These are phyloP conservation scores for Cryptotermes secundus DNA, from an alignment of 1,140 invertebrate species.

Conservation along the genomic window DNA sequence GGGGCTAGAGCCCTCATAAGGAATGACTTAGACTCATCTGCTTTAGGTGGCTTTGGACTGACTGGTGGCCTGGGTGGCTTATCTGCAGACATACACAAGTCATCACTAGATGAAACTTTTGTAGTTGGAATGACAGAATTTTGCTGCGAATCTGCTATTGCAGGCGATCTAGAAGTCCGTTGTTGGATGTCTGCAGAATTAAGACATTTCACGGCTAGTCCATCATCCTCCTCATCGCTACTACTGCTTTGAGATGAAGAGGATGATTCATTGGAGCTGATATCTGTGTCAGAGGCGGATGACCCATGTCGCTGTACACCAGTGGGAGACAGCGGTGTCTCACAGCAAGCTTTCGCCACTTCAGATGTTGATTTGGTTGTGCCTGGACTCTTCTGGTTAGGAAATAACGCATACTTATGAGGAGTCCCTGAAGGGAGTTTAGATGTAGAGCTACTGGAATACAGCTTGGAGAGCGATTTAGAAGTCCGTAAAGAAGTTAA, in stretches of 20 bases:
- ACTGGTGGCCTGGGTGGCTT: conserved; percentile 56
- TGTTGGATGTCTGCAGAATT: not conserved
- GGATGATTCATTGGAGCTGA: not conserved
- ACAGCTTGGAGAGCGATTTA: not conserved
- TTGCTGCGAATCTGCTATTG: not conserved
- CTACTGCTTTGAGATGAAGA: not conserved
- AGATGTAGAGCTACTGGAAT: not conserved
- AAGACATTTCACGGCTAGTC: not conserved
- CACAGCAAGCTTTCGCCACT: not conserved
- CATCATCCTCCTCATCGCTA: not conserved
- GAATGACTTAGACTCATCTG: conserved; percentile 69
- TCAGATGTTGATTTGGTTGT: not conserved
- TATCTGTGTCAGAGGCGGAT: not conserved
- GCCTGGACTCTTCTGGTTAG: not conserved
- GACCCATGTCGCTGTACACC: not conserved
- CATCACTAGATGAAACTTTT: conserved; percentile 56
- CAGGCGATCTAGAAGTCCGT: conserved; percentile 29
- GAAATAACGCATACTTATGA: not conserved
- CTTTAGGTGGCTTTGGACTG: conserved; percentile 51
- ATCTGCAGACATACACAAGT: conserved; percentile 55
- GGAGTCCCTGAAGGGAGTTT: not conserved
- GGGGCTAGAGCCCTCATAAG: conserved; percentile 67
- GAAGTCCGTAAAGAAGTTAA: not conserved
- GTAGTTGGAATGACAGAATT: not conserved
- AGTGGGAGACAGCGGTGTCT: not conserved